Evolutionary conservation across 2,888 invertebrate species (phyloP).

Genomic region (Prenolepis imparis): DNA sequence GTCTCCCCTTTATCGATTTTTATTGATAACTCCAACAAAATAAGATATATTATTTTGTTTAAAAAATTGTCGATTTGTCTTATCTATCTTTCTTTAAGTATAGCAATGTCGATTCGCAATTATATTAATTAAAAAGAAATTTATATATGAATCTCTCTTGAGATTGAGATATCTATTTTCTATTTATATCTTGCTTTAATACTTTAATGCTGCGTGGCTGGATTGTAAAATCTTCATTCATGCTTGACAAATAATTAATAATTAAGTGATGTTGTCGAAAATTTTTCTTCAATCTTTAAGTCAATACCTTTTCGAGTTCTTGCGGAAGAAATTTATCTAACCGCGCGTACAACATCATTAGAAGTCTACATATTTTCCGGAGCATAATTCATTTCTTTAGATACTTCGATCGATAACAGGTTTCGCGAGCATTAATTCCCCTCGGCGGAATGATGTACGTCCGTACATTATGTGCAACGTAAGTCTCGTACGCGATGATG

Average conservation of each 20-base stretch:
- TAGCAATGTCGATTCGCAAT: neutral
- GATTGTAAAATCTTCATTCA: neutral
- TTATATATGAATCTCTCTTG: neutral
- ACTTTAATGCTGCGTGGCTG: neutral
- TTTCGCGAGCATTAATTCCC: conserved; percentile 31
- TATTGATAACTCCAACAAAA: conserved; percentile 55
- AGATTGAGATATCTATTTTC: too few relatives aligned
- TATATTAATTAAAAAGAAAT: neutral
- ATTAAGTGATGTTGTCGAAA: neutral
- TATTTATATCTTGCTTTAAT: neutral
- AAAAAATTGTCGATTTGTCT: conserved; percentile 46
- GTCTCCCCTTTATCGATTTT: neutral
- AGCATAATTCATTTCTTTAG: conserved; percentile 32
- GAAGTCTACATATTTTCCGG: conserved; percentile 21
- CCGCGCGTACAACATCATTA: conserved; percentile 18
- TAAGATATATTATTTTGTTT: conserved; percentile 59
- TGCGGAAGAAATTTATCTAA: neutral
- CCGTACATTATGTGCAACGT: conserved; percentile 23
- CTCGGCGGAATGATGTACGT: conserved; percentile 25
- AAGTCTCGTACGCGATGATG: conserved; percentile 18
- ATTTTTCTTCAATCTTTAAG: neutral
- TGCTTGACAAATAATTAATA: neutral
- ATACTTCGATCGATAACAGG: conserved; percentile 26
- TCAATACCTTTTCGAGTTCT: neutral
- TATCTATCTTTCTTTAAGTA: neutral